These are phyloP conservation scores for Arnoldichthys spilopterus DNA, from an alignment of 2,797 vertebrate species.

Conservation along the genomic window DNA sequence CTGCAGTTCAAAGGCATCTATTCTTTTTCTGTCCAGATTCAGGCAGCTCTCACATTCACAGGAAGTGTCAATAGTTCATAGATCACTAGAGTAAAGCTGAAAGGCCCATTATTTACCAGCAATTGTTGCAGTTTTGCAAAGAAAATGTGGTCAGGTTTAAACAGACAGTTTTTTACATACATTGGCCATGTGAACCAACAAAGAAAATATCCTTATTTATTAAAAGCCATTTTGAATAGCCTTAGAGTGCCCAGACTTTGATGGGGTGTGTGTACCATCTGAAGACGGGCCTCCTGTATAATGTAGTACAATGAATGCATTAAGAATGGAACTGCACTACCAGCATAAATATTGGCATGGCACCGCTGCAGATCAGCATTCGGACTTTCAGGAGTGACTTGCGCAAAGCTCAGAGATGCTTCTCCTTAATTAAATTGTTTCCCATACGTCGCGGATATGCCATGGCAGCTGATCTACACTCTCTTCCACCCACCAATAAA, in stretches of 20 bases:
- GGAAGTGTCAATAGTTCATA: too few relatives aligned
- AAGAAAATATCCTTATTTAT: too few relatives aligned
- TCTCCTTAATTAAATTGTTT: constrained; percentile 46
- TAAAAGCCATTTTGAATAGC: background rate
- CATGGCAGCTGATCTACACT: constrained; percentile 38
- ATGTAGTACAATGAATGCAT: background rate
- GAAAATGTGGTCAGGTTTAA: too few relatives aligned
- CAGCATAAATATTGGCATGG: background rate
- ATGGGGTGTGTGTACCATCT: background rate
- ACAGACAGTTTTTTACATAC: too few relatives aligned
- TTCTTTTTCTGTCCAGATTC: too few relatives aligned
- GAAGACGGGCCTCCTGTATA: background rate
- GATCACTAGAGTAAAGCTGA: too few relatives aligned
- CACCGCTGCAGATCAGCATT: background rate
- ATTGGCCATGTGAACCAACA: too few relatives aligned
- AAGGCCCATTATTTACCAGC: too few relatives aligned
- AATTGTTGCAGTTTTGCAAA: too few relatives aligned
- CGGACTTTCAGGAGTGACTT: background rate
- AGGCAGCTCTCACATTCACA: too few relatives aligned
- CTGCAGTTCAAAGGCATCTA: too few relatives aligned
- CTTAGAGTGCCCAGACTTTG: background rate
- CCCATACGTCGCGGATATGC: constrained; percentile 29
- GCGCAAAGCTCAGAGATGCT: background rate
- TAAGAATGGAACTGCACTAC: background rate
- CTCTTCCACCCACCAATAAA: constrained; percentile 34